Conservation (phyloP, 1,140 invertebrate species). For the Theocolax elegans region DNA sequence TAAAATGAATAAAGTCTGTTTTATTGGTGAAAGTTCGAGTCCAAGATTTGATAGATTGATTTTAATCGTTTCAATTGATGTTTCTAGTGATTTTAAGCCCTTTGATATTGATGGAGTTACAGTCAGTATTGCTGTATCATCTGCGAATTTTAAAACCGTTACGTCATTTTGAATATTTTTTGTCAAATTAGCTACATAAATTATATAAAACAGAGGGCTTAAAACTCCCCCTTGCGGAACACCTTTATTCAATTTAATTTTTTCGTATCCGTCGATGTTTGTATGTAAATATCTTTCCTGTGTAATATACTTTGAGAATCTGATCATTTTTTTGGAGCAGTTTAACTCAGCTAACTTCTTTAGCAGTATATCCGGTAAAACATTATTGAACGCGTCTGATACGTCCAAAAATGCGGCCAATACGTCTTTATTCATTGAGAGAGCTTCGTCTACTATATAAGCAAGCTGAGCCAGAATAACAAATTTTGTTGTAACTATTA, state of each 20-base stretch:
- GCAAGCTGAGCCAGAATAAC: too few relatives aligned
- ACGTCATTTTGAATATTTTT: background rate
- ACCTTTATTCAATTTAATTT: too few relatives aligned
- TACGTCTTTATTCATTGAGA: background rate
- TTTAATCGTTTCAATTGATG: background rate
- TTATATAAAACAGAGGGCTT: background rate
- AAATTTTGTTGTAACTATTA: too few relatives aligned
- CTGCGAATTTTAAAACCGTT: background rate
- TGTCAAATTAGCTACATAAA: background rate
- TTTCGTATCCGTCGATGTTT: too few relatives aligned
- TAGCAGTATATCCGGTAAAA: background rate
- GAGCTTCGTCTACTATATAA: too few relatives aligned
- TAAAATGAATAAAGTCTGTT: conserved; percentile 14
- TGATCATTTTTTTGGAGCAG: background rate
- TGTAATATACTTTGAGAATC: conserved; percentile 8
- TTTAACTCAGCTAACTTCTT: background rate
- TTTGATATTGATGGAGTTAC: background rate
- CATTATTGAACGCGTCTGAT: background rate
- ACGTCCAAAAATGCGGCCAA: conserved; percentile 11
- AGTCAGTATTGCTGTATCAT: background rate
- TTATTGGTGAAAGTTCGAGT: background rate
- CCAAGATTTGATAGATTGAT: conserved; percentile 16
- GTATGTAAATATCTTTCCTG: too few relatives aligned
- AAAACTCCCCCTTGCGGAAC: background rate
- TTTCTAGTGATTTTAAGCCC: background rate